Evolutionary conservation across 1,140 invertebrate species (phyloP).

Genomic region (Steinernema feltiae): DNA sequence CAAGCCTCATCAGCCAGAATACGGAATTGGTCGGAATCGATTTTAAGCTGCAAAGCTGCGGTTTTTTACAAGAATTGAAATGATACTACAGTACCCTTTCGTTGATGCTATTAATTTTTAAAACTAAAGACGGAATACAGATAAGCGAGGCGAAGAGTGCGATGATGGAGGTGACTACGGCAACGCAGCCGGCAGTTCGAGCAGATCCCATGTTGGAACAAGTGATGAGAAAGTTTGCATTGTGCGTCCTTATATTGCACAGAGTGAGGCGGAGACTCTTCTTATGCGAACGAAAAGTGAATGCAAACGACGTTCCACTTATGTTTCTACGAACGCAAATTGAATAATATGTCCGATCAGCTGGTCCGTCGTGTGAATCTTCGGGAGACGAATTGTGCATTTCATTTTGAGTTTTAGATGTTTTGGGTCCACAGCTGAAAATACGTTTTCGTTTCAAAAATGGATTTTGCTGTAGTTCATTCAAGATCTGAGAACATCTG

Average conservation of each 20-base stretch:
- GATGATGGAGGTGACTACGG: constrained; percentile 40
- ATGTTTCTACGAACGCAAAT: background rate
- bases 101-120: constrained; percentile 50
- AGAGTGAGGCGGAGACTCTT: background rate
- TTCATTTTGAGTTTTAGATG: background rate
- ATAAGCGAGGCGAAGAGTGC: constrained; percentile 43
- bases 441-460: too few relatives aligned
- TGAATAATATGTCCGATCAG: background rate
- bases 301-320: background rate
- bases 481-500: too few relatives aligned
- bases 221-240: constrained; percentile 12
- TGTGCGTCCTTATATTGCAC: constrained; percentile 12
- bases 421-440: too few relatives aligned
- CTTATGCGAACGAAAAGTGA: background rate
- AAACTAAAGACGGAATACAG: constrained; percentile 46
- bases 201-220: constrained; percentile 44
- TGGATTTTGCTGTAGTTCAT: too few relatives aligned
- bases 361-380: background rate
- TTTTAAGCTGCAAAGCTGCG: constrained; percentile 46
- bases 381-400: background rate
- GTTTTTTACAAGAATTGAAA: constrained; percentile 8
- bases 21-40: constrained; percentile 51
- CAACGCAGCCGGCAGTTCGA: constrained; percentile 43
- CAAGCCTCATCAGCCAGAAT: constrained; percentile 51
- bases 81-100: constrained; percentile 38